Percentiles rank a stretch among this genome's conserved stretches.
These are phyloP conservation scores for Zaprionus taronus DNA, from an alignment of 1,140 invertebrate genomes.

Conservation along the genomic window DNA sequence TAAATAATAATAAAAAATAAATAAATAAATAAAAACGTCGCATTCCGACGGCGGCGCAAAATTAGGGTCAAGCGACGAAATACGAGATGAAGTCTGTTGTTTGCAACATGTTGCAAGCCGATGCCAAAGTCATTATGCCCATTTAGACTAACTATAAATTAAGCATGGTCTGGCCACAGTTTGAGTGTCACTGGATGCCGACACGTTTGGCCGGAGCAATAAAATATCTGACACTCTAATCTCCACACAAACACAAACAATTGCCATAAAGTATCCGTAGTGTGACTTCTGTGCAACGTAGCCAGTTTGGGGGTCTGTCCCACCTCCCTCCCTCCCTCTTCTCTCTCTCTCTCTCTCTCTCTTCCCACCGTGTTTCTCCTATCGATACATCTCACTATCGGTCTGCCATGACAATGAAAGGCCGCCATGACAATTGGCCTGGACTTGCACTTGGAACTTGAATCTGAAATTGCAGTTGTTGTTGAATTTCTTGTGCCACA, in stretches of 20 bases:
- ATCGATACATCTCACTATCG: constrained; percentile 41
- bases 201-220: constrained; percentile 24
- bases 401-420: constrained; percentile 35
- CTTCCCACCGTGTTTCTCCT: neutral
- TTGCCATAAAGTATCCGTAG: neutral
- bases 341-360: neutral
- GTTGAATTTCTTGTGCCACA: constrained; percentile 19
- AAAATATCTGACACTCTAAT: constrained; percentile 31
- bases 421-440: constrained; percentile 37
- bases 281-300: neutral
- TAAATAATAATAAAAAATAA: constrained; percentile 10
- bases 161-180: constrained; percentile 33
- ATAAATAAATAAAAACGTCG: constrained; percentile 27
- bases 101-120: constrained; percentile 34
- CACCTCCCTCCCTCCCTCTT: too few relatives aligned
- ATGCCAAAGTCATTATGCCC: constrained; percentile 8
- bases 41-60: constrained; percentile 15
- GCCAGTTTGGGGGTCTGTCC: constrained; percentile 29
- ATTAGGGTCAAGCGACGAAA: constrained; percentile 48
- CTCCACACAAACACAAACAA: constrained; percentile 5
- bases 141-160: constrained; percentile 33
- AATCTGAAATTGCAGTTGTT: neutral
- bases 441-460: constrained; percentile 19
- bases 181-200: constrained; percentile 32
- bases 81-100: constrained; percentile 15